Base-by-base conservation (phyloP, 2,888 invertebrate species). In the Octodonta nipae region DNA sequence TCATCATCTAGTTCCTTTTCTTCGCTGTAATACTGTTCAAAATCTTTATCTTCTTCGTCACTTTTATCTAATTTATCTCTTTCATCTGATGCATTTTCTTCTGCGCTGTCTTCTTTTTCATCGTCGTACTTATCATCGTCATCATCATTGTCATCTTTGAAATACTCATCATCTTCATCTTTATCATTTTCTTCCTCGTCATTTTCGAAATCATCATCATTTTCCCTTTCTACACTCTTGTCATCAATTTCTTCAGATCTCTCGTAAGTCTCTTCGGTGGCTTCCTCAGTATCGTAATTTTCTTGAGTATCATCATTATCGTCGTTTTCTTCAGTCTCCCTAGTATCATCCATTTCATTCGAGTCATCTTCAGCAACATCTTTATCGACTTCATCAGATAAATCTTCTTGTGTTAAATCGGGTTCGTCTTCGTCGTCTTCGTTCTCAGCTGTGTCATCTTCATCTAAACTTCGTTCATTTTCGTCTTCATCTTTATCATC, bases 391-490 rank as follows among this genome's bases (percentile, higher is more conserved):
- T 50, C 44, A 43, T 41, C 33, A 44, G 29, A 38, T 44, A 39
- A 35, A 37, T 42, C 41, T 47, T 35, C 35, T 33, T 38, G 36
- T 16, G 36, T 40, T 7, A 33, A 32, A 15, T 49, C 41, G 24
- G 44, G 40, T 29, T 45, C 43, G 7, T 40, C 37, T 22, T 31
- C 30, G 4, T 42, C 38, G 8, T 58, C 58, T 26, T 58, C 59
- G 7, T 60, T 58, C 30, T 66, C 63, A 10, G 46, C 43, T 6
- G 51, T 46, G 15, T 59, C 54, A 22, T 61, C 66, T 41, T 70
- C 71, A 32, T 67, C 58, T 50, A 63, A 64, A 14, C 68, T 66
- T 43, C 67, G 66, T 45, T 62, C 62, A 49, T 68, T 68, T 46
- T 68, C 67, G 38, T 69, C 66, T 13, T 55, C 54, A 30, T 68